A percentile compares a stretch with the other conserved stretches of the same genome.
phyloP scores from a whole-genome alignment of 2,888 invertebrate genomes.

The Drosophila anomalata region DNA sequence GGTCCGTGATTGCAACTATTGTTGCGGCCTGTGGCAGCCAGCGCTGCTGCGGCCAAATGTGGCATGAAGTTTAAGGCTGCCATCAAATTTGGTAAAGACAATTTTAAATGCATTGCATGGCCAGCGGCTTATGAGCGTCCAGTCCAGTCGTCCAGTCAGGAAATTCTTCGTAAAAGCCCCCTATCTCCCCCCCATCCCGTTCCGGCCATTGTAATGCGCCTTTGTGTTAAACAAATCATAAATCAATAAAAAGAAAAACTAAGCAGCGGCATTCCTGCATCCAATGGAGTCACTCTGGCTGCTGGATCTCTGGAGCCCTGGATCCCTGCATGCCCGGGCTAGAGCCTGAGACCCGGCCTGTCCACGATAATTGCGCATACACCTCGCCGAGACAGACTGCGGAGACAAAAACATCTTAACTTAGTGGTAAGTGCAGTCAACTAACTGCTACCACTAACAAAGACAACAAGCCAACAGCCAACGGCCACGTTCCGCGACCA shows the following conservation, averaged over 20 bases:
- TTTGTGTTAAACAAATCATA: conserved; percentile 79
- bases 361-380: conserved; percentile 79
- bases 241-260: conserved; percentile 79
- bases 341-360: conserved; percentile 49
- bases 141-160: conserved; percentile 34
- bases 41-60: conserved; percentile 60
- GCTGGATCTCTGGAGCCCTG: conserved; percentile 22
- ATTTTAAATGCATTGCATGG: conserved; percentile 73
- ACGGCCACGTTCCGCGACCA: conserved; percentile 59
- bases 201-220: conserved; percentile 74
- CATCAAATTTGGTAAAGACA: conserved; percentile 79
- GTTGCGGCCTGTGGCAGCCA: conserved; percentile 48
- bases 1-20: conserved; percentile 78
- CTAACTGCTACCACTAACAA: conserved; percentile 79
- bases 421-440: conserved; percentile 80
- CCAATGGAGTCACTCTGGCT: conserved; percentile 39
- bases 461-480: conserved; percentile 65
- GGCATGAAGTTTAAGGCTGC: conserved; percentile 79
- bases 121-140: conserved; percentile 58
- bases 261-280: conserved; percentile 69
- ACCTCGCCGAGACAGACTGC: conserved; percentile 56
- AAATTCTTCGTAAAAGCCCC: conserved; percentile 73
- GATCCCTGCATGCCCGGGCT: conserved; percentile 24
- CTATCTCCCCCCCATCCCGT: conserved; percentile 24
- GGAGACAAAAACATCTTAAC: conserved; percentile 77